Base-by-base conservation (phyloP, 2,888 invertebrate species). In the Azorinus chamasolen region DNA sequence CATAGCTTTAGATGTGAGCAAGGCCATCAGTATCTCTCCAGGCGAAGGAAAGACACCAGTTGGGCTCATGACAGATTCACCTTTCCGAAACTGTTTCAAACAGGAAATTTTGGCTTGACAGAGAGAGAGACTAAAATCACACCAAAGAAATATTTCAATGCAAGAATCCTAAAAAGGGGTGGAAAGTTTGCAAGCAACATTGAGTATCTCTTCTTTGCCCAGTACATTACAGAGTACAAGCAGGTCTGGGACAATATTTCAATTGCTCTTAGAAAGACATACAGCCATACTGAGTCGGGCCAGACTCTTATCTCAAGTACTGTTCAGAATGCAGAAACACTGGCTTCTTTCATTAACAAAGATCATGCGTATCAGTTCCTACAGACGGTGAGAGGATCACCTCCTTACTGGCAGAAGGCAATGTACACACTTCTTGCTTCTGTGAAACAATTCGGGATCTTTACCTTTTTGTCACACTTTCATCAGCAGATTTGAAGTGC, bases 401-500 rank as follows among this genome's bases (percentile, higher is more conserved):
- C 86, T 3, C 78, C 79, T n/a, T 86, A 84, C 62, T 85, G 84
- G 83, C 65, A 80, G 50, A 71, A 73, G 43, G 58, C 46, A 12
- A 65, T 78, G 65, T 81, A 57, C 22, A 73, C 83, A 22, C 43
- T 87, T 0, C 48, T 86, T 27, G 86, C 85, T 27, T 79, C 83
- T 50, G 75, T 88, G 1, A 66, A 85, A 22, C 20, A 51, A 6
- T 51, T 51, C 16, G 51, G 51, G 5, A 58, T 58, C 22, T 58
- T 58, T 24, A 58, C 58, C 16, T 58, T 43, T 45, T 45, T 45
- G n/a, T 18, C 4, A 20, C 45, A 16, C 14, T 32, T 4, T 32
- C 32, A 32, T 32, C 10, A 32, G 83, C 86, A 53, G 88, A 89
- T 51, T 43, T 72, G 16, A 80, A 74, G 32, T 89, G 88, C 85